These are phyloP conservation scores for Coracopsis vasa DNA, from an alignment of 2,113 vertebrate genomes.

Conservation along the genomic window DNA sequence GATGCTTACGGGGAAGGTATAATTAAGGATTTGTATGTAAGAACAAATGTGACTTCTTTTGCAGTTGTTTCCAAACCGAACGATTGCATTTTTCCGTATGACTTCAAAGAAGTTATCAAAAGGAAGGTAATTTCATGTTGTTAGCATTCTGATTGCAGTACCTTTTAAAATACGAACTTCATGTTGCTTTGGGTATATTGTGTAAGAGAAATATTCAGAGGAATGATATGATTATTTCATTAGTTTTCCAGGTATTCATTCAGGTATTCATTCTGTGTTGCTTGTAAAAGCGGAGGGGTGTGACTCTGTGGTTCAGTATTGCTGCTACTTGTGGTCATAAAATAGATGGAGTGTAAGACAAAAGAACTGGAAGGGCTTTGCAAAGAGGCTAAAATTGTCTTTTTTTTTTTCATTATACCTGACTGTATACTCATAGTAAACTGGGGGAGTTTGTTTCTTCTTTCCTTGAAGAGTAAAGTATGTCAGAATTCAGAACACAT, in stretches of 20 bases:
- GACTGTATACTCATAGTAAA: neutral
- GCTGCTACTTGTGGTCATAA: neutral
- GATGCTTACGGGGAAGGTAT: neutral
- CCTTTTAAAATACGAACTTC: neutral
- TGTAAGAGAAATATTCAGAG: neutral
- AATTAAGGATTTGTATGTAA: neutral
- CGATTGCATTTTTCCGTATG: slow-evolving; percentile 94
- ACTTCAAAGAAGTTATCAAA: slow-evolving; percentile 85
- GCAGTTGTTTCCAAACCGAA: slow-evolving; percentile 89
- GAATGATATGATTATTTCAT: neutral
- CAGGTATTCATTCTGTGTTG: neutral
- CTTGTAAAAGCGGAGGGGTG: neutral
- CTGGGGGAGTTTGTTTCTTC: neutral
- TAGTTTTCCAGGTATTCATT: neutral
- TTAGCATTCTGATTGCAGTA: neutral
- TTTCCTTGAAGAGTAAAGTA: neutral
- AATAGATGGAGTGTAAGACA: neutral
- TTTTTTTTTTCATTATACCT: neutral
- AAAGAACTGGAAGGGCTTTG: neutral
- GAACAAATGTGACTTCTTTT: slow-evolving; percentile 35
- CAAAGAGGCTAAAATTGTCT: neutral
- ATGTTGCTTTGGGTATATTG: neutral
- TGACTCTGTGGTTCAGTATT: neutral
- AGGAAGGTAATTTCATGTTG: slow-evolving; percentile 81
- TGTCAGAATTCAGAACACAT: neutral